A percentile compares a stretch with the other conserved stretches of the same genome.
These are phyloP conservation scores for Drosophila suboccidentalis DNA, from an alignment of 2,888 invertebrate genomes.

Conservation along the genomic window DNA sequence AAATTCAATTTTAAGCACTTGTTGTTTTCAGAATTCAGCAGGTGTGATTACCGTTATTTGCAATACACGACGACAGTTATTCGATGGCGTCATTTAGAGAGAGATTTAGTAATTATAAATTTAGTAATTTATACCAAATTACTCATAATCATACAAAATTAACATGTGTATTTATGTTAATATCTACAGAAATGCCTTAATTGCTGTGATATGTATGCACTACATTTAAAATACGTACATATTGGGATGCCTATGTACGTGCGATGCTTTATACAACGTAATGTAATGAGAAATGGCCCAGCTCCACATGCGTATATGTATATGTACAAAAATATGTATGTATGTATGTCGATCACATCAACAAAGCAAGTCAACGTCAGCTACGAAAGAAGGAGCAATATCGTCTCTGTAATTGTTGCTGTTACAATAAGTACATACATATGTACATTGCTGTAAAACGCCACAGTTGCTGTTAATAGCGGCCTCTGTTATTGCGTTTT, in stretches of 20 bases:
- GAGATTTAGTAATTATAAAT: no score
- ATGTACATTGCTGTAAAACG: not conserved
- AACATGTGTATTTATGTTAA: not conserved
- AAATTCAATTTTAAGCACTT: no score
- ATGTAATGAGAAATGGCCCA: not conserved
- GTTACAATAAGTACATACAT: not conserved
- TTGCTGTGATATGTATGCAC: no score
- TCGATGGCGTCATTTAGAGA: no score
- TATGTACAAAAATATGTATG: no score
- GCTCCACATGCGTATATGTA: not conserved
- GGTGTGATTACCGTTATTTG: not conserved
- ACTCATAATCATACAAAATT: not conserved
- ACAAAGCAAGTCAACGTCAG: not conserved
- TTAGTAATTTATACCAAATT: not conserved
- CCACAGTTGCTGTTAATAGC: not conserved
- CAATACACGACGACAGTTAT: no score
- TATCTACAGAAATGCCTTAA: no score
- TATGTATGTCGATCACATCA: slow-evolving; percentile 1
- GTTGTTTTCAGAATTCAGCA: not conserved
- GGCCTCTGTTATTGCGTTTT: slow-evolving; percentile 10
- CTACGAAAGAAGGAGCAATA: not conserved
- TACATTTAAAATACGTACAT: not conserved
- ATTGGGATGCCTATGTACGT: not conserved
- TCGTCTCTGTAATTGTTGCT: not conserved
- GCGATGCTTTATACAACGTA: not conserved